A percentile compares a stretch with the other conserved stretches of the same genome.
Evolutionary conservation across 2,888 invertebrate genomes (phyloP).

Genomic region (Zaprionus bogoriensis): DNA sequence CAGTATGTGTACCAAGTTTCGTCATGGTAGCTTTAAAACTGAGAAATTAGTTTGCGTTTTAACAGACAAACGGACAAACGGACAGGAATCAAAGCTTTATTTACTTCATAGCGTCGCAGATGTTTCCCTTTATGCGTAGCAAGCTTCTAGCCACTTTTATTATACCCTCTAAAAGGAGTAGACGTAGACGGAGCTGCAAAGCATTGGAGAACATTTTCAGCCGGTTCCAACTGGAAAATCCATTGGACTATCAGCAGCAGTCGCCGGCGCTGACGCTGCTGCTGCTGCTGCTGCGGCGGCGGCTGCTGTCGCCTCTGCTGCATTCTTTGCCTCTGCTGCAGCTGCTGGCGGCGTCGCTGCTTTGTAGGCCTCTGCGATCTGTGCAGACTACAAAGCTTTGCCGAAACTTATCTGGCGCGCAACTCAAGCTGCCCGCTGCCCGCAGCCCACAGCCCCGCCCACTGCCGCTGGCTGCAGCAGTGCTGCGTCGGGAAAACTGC

Average conservation of each 20-base stretch:
- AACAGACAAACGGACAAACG: too few relatives aligned
- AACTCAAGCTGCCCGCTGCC: conserved; percentile 26
- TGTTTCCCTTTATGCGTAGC: too few relatives aligned
- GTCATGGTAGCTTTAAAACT: too few relatives aligned
- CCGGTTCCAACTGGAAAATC: neutral
- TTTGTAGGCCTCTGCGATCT: conserved; percentile 3
- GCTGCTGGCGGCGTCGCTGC: conserved; percentile 15
- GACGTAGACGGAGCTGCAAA: neutral
- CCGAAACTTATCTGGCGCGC: conserved; percentile 70
- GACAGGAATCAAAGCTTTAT: too few relatives aligned
- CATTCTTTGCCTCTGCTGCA: neutral
- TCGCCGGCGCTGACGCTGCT: neutral
- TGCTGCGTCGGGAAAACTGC: conserved; percentile 40
- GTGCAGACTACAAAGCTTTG: conserved; percentile 69
- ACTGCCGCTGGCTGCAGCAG: neutral
- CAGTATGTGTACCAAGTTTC: too few relatives aligned
- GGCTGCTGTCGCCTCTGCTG: neutral
- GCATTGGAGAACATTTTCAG: neutral
- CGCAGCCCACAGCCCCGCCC: neutral
- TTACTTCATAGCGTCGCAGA: too few relatives aligned
- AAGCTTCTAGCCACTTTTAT: too few relatives aligned
- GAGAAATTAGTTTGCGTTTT: too few relatives aligned
- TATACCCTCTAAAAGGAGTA: too few relatives aligned
- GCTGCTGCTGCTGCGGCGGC: neutral
- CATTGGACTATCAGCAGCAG: neutral